These are phyloP conservation scores for Dasypogon diadema DNA, from an alignment of 2,888 invertebrate species.

Conservation along the genomic window DNA sequence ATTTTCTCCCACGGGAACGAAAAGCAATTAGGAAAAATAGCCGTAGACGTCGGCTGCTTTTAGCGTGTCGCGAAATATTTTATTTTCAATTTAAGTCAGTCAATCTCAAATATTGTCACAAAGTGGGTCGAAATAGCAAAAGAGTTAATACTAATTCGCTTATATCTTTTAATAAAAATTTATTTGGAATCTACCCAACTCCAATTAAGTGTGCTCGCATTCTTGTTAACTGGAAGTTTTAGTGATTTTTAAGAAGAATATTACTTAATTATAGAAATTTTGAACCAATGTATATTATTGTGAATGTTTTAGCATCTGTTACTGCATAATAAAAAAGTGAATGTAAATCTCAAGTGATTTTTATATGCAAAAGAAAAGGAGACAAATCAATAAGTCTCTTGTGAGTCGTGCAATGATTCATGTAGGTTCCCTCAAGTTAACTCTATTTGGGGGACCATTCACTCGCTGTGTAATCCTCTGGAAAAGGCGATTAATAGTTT, in stretches of 20 bases:
- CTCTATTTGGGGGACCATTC: slow-evolving; percentile 6
- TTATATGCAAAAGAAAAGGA: background rate
- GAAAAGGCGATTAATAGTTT: background rate
- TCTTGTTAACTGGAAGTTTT: background rate
- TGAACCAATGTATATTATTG: background rate
- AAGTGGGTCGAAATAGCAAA: slow-evolving; percentile 12
- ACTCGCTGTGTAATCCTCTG: background rate
- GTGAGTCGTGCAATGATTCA: slow-evolving; percentile 42
- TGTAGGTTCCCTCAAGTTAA: slow-evolving; percentile 1
- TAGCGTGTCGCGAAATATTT: slow-evolving; percentile 38
- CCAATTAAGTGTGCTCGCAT: slow-evolving; percentile 12
- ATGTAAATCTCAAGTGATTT: background rate
- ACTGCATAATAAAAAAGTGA: background rate
- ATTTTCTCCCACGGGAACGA: no score
- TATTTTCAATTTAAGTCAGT: slow-evolving; percentile 24
- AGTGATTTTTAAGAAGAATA: slow-evolving; percentile 11
- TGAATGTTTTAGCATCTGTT: background rate
- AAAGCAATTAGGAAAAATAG: slow-evolving; percentile 52
- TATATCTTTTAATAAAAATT: background rate
- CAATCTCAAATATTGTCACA: slow-evolving; percentile 43
- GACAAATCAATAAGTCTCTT: slow-evolving; percentile 37
- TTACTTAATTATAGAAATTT: background rate
- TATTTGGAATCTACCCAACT: background rate
- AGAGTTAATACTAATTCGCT: background rate
- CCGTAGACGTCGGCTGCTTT: slow-evolving; percentile 28